A percentile compares a stretch with the other conserved stretches of the same genome.
phyloP scores from a whole-genome alignment of 2,888 invertebrate genomes.

The Limnephilus marmoratus region DNA sequence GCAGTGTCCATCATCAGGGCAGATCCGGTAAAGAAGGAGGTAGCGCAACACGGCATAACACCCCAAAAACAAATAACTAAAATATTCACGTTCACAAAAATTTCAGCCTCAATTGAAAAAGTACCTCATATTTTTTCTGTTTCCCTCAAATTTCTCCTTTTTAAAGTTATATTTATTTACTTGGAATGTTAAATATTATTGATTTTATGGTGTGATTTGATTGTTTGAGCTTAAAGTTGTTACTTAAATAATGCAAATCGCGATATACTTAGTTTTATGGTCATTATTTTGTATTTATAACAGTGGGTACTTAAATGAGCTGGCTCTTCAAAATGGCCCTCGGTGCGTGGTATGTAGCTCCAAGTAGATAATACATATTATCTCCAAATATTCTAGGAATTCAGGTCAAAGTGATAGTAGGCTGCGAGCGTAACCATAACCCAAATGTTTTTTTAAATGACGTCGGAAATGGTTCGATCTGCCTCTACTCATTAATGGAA shows the following conservation, averaged over 20 bases:
- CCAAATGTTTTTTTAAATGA: not conserved
- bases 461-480: not conserved
- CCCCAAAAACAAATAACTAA: too few species aligned
- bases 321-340: not conserved
- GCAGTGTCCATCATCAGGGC: too few species aligned
- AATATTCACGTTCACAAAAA: too few species aligned
- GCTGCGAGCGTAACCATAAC: slow-evolving; percentile 24
- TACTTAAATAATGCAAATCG: too few species aligned
- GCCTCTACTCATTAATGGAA: slow-evolving; percentile 28
- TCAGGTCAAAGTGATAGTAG: not conserved
- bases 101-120: too few species aligned
- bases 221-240: not conserved
- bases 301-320: not conserved
- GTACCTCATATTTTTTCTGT: too few species aligned
- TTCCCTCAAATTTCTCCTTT: too few species aligned
- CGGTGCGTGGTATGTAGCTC: not conserved
- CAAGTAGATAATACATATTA: slow-evolving; percentile 4
- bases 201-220: too few species aligned
- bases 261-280: not conserved
- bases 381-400: slow-evolving; percentile 26
- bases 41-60: too few species aligned
- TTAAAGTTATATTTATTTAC: too few species aligned
- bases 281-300: not conserved
- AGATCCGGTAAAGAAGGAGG: too few species aligned
- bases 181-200: too few species aligned